phyloP scores from a whole-genome alignment of 1,140 invertebrate species.

The Proctacanthus coquilletti region DNA sequence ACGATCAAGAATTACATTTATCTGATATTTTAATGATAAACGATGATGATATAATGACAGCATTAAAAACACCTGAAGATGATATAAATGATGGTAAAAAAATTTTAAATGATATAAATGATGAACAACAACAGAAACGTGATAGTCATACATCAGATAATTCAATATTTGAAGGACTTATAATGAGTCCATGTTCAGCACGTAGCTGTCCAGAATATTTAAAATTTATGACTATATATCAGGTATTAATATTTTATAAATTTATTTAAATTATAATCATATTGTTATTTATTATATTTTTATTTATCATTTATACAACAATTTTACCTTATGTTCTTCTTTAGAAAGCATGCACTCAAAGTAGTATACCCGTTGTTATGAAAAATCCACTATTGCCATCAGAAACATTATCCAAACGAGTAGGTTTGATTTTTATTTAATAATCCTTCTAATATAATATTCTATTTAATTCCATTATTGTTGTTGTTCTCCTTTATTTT shows the following conservation, averaged over 20 bases:
- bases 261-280: slow-evolving; percentile 3
- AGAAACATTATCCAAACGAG: no score
- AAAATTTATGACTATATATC: slow-evolving; percentile 25
- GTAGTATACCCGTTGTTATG: slow-evolving; percentile 17
- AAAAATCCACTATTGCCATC: no score
- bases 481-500: no score
- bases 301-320: background rate
- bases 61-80: slow-evolving; percentile 10
- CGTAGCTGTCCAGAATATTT: slow-evolving; percentile 21
- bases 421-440: no score
- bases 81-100: slow-evolving; percentile 10
- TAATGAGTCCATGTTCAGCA: slow-evolving; percentile 21
- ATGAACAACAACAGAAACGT: slow-evolving; percentile 5
- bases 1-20: slow-evolving; percentile 22
- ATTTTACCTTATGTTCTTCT: background rate
- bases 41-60: slow-evolving; percentile 13
- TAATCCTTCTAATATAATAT: no score
- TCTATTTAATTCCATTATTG: no score
- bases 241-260: slow-evolving; percentile 12
- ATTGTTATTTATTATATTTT: slow-evolving; percentile 9
- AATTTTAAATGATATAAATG: slow-evolving; percentile 7
- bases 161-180: slow-evolving; percentile 16
- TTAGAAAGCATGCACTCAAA: slow-evolving; percentile 22
- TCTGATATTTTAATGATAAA: slow-evolving; percentile 17
- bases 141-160: slow-evolving; percentile 1